These are phyloP conservation scores for Dolichallabes microphthalmus DNA, from an alignment of 2,113 vertebrate genomes.

Conservation along the genomic window DNA sequence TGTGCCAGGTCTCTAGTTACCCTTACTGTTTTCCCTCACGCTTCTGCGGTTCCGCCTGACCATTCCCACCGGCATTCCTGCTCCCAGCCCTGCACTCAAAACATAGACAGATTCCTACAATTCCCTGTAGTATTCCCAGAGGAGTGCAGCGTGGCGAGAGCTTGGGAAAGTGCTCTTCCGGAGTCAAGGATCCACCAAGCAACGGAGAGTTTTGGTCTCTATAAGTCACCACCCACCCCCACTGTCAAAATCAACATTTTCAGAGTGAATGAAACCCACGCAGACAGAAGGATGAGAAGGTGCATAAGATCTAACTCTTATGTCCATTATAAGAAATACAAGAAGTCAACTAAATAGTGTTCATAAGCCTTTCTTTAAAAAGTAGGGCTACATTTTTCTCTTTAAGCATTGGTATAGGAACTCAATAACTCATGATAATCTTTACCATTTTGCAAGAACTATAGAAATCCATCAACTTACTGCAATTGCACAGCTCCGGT, in stretches of 20 bases:
- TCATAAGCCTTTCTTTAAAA: background rate
- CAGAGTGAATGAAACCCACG: conserved; percentile 47
- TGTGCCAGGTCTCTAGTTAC: conserved; percentile 49
- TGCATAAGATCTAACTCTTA: background rate
- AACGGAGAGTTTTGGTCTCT: conserved; percentile 37
- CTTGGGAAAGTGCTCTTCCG: conserved; percentile 62
- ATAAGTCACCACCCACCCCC: background rate
- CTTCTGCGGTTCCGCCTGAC: conserved; percentile 50
- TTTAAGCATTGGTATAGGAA: background rate
- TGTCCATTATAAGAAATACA: background rate
- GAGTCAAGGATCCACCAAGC: conserved; percentile 53
- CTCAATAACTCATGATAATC: background rate
- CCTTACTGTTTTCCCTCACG: conserved; percentile 56
- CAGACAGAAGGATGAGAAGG: conserved; percentile 25
- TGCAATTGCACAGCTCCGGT: background rate
- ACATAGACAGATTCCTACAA: conserved; percentile 55
- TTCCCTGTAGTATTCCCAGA: conserved; percentile 57
- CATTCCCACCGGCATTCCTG: conserved; percentile 55
- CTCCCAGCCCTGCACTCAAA: conserved; percentile 41
- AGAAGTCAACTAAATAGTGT: background rate
- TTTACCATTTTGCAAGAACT: background rate
- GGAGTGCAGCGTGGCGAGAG: conserved; percentile 45
- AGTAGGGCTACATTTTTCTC: background rate
- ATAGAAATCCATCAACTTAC: conserved; percentile 17
- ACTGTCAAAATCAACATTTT: conserved; percentile 47